Base-by-base conservation (phyloP, 2,113 vertebrate genomes). In the Holacanthus passer region DNA sequence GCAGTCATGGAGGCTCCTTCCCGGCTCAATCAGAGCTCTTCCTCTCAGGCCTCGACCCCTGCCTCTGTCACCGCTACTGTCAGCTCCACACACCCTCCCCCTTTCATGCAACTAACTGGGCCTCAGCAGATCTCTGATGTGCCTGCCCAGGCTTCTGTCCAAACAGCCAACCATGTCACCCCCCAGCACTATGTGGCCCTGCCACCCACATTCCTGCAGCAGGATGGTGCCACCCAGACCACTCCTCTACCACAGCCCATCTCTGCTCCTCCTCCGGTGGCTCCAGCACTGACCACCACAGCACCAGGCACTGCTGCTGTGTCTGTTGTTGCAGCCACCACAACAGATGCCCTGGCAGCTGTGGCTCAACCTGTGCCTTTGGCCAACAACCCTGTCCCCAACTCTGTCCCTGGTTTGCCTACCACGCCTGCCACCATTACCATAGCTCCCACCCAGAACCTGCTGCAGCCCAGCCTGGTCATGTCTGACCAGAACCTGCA, bases 401-500 rank as follows among this genome's bases (percentile, higher is more conserved):
- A 92, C 73, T 91, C 93, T 75, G 96, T 91, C 35, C 94, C 96
- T 22, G 92, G 94, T 5, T 93, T 97, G 88, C 94, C 96, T 58
- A 91, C 97, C 67, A 91, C 96, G 64, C 94, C 97, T 1, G 94
- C 97, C 79, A 96, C 97, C 71, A 97, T 91, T 88, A 90, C 97
- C 3, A 95, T 97, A 68, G 88, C 93, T 6, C 94, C 94, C 66
- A 91, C 91, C 5, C 92, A 88, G 62, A 93, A 93, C 85, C 91
- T 99, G 70, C 93, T 99, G 87, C 98, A 96, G 93, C 96, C 97
- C 84, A 94, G 96, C 92, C 94, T 99, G 8, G 96, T 99, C 81
- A 96, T 99, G 97, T 97, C 97, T 48, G 98, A 99, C 90, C 98
- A 97, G 90, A 98, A 99, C 94, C 92, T 99, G 16, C 98, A 99